Percentiles rank a stretch among this genome's conserved stretches.
phyloP scores from a whole-genome alignment of 2,888 invertebrate genomes.

The Xanthostigma xanthostigma region DNA sequence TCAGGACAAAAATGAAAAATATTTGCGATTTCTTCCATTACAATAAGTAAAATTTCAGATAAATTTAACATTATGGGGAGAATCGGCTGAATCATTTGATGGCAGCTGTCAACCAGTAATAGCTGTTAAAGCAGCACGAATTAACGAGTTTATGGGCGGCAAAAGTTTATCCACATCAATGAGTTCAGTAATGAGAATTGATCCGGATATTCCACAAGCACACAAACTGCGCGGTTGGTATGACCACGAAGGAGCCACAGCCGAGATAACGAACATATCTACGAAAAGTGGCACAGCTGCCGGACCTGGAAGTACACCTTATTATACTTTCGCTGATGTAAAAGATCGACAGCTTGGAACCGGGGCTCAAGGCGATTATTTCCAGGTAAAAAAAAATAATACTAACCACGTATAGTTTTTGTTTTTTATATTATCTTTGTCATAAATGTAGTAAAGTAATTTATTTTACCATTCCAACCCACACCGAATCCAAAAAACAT shows the following conservation, averaged over 20 bases:
- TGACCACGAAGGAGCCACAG: conserved; percentile 55
- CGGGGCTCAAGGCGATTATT: conserved; percentile 71
- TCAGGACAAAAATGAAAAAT: too few species aligned
- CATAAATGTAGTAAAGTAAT: too few species aligned
- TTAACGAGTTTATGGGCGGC: conserved; percentile 79
- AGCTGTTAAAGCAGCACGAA: conserved; percentile 67
- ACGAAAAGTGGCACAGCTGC: conserved; percentile 34
- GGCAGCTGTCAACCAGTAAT: conserved; percentile 63
- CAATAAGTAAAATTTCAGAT: conserved; percentile 32
- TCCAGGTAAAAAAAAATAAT: conserved; percentile 18
- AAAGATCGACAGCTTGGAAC: conserved; percentile 52
- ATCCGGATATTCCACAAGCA: conserved; percentile 82
- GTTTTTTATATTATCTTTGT: too few species aligned
- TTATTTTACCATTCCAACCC: too few species aligned
- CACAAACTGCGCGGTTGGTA: conserved; percentile 85
- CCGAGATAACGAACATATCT: conserved; percentile 49
- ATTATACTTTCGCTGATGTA: conserved; percentile 65
- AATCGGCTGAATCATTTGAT: conserved; percentile 73
- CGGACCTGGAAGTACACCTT: conserved; percentile 40
- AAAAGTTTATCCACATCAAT: conserved; percentile 43
- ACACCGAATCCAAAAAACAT: too few species aligned
- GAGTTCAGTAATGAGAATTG: conserved; percentile 52
- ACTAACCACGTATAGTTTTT: too few species aligned
- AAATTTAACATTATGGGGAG: conserved; percentile 81
- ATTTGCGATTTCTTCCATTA: too few species aligned